phyloP scores from a whole-genome alignment of 2,113 vertebrate species.

The Perca schrenkii region DNA sequence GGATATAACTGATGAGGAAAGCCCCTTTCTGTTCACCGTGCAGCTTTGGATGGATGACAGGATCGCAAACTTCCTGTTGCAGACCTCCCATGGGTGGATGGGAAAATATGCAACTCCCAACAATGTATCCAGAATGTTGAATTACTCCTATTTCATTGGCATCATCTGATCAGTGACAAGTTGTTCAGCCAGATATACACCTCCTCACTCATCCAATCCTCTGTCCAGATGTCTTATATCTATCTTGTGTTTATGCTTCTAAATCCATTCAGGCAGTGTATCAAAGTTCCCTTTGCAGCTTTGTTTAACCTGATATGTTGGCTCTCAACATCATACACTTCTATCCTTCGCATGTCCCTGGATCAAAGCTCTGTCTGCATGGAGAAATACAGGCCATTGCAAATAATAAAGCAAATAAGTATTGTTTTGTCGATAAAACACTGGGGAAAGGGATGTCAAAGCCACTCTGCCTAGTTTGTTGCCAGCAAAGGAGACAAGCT shows the following conservation, averaged over 20 bases:
- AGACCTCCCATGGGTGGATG: constrained; percentile 24
- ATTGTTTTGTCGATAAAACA: constrained; percentile 27
- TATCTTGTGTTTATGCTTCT: constrained; percentile 15
- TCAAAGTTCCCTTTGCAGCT: constrained; percentile 19
- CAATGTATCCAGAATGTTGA: constrained; percentile 31
- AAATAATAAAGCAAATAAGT: not conserved
- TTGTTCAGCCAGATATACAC: constrained; percentile 56
- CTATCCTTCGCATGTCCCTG: constrained; percentile 15
- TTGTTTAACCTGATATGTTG: constrained; percentile 39
- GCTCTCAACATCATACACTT: constrained; percentile 9
- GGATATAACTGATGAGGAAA: constrained; percentile 18
- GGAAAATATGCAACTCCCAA: constrained; percentile 25
- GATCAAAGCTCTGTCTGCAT: constrained; percentile 19
- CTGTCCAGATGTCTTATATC: constrained; percentile 58
- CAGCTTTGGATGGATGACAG: constrained; percentile 26
- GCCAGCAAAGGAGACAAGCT: not conserved
- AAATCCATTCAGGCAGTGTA: constrained; percentile 24
- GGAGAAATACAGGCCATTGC: not conserved
- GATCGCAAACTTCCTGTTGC: constrained; percentile 44
- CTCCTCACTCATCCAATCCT: constrained; percentile 18
- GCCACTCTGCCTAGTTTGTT: not conserved
- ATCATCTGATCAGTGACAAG: constrained; percentile 48
- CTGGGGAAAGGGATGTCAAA: not conserved
- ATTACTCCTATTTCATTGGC: constrained; percentile 18
- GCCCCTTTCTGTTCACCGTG: not conserved